Evolutionary conservation across 2,888 invertebrate genomes (phyloP), one percentile per base, ranked within the genome.

Genomic region (Monopis laevigella): DNA sequence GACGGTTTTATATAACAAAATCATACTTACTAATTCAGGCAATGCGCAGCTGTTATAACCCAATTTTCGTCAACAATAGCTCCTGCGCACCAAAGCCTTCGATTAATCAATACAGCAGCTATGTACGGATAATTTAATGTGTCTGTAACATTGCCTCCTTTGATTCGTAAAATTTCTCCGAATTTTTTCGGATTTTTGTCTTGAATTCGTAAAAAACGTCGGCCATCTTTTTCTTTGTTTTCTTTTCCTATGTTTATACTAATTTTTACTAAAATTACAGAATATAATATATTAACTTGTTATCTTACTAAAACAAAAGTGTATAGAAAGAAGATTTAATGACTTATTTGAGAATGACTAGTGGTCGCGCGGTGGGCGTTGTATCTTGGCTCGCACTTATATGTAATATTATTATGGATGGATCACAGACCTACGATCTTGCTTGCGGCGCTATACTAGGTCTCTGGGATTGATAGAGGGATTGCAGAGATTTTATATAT

Each of bases 21-120:
- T n/a, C n/a, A 17, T 24, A 61, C 78, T 67, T 54, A 78, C 78
- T 77, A 78, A 50, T 77, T 78, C 29, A 80, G 55, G 34, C 78
- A 80, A 51, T 80, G 78, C 0, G 78, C 78, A 0, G 78, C 78
- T 0, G 78, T 80, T 0, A 80, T 43, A 3, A 80, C 59, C 80
- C 80, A 80, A 50, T 75, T 73, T 1, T 55, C 55, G 32, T 80
- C 80, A 0, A 80, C 72, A 7, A 80, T 69, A 2, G 69, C 45
- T 0, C 80, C 78, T 0, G 74, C 80, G 43, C 78, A 80, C 78
- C 78, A 80, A 14, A 75, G 35, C 14, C 74, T 47, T 0, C 71
- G 74, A 30, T 78, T 74, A 5, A 80, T 73, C 5, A 80, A 71
- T 6, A 80, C 53, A 1, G 77, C 72, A 0, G 74, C 80, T 62